Percentiles rank a stretch among this genome's conserved stretches.
Evolutionary conservation across 2,797 vertebrate species (phyloP).

Genomic region (Pogonophryne albipinna): DNA sequence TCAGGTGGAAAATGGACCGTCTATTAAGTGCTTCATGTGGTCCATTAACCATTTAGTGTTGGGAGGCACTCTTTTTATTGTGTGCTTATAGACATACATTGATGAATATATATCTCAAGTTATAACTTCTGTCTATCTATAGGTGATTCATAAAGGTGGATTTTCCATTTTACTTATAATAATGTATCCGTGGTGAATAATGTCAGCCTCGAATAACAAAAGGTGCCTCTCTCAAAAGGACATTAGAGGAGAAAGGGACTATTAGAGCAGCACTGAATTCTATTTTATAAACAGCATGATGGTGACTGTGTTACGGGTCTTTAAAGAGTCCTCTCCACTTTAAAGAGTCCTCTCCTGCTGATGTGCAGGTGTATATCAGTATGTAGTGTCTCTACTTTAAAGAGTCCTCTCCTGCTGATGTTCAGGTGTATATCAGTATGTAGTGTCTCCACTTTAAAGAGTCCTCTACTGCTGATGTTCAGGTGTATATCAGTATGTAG

Average conservation of each 20-base stretch:
- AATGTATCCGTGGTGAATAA: neutral
- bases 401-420: no score
- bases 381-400: no score
- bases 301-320: neutral
- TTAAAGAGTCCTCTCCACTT: neutral
- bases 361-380: no score
- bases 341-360: no score
- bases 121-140: neutral
- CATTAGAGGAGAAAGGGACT: neutral
- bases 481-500: no score
- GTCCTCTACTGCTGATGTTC: no score
- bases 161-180: neutral
- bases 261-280: neutral
- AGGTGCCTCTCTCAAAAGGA: neutral
- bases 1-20: conserved; percentile 1
- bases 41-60: conserved; percentile 6
- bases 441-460: no score
- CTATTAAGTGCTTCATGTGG: neutral
- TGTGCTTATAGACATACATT: neutral
- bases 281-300: neutral
- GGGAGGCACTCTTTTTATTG: neutral
- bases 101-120: neutral
- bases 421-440: no score
- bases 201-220: conserved; percentile 15
- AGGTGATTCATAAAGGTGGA: neutral